Conservation (phyloP, 2,797 vertebrate genomes). For the Coregonus ussuriensis region DNA sequence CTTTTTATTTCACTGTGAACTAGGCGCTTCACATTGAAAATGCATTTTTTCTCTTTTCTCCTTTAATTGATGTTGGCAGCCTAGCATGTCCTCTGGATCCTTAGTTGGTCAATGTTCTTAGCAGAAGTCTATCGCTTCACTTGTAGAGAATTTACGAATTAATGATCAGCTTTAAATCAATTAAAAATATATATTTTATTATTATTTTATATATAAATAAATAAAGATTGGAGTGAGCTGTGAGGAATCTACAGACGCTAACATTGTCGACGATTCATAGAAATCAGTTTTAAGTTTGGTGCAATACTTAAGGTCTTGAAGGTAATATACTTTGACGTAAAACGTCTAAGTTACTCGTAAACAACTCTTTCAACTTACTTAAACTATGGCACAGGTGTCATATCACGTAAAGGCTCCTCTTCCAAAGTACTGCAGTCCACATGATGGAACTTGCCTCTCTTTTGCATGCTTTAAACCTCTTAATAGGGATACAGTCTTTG, state of each 20-base stretch:
- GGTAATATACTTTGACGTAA: conserved; percentile 24
- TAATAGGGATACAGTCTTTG: conserved; percentile 62
- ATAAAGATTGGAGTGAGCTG: not conserved
- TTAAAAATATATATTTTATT: not conserved
- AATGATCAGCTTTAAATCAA: conserved; percentile 16
- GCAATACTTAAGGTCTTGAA: not conserved
- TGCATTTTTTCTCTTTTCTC: conserved; percentile 27
- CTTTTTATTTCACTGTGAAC: conserved; percentile 41
- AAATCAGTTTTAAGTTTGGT: not conserved
- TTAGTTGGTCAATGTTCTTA: not conserved
- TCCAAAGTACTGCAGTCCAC: conserved; percentile 15
- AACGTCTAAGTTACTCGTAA: conserved; percentile 55
- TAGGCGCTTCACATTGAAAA: conserved; percentile 13
- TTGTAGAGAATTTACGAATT: too few relatives aligned
- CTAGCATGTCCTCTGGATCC: not conserved
- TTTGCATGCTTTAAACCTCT: conserved; percentile 63
- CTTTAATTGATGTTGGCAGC: not conserved
- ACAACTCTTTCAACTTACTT: conserved; percentile 55
- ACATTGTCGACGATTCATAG: not conserved
- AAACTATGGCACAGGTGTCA: conserved; percentile 37
- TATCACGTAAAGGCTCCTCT: not conserved
- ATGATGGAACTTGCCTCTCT: conserved; percentile 47
- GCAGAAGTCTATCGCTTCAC: too few relatives aligned
- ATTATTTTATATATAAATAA: not conserved
- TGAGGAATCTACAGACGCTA: not conserved